Base-by-base conservation (phyloP, 2,888 invertebrate species). In the Lacanobia oleracea region DNA sequence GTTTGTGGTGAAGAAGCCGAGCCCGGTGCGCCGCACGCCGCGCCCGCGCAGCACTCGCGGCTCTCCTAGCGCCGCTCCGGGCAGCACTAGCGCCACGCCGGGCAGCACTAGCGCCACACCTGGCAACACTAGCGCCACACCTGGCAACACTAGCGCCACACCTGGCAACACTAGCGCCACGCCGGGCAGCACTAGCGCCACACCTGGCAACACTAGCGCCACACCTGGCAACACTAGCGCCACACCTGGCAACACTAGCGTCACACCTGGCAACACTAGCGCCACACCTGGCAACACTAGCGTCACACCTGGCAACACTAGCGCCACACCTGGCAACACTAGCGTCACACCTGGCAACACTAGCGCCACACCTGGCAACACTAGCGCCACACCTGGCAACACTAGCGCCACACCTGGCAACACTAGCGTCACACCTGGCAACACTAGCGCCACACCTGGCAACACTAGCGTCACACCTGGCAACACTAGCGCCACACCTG, bases 11-110 rank as follows among this genome's bases (percentile, higher is more conserved):
- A 75, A 75, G 56, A 45, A 61, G 51, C 23, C 67, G 12, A 53
- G 78, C 71, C 63, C 65, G 16, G 4, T 59, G 14, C 77, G 68
- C 0, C 81, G 65, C 43, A 67, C 83, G 56, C 45, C 56, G 1
- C 77, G 59, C 37, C n/a, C 77, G 27, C 68, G 78, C 51, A 45
- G 21, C 40, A 45, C n/a, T 14, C 45, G 67, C 72, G 48, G 33
- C 12, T 21, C 72, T 0, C 53, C 12, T 9, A 21, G 18, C 14
- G 6, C 7, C 40, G 21, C n/a, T 9, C 50, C 21, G 0, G 21
- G 18, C 63, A 14, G 37, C 45, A 37, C 45, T 12, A 16, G 48
- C 61, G 40, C 16, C 0, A 40, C 63, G 0, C 43, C 12, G 0
- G 16, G 45, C 16, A 4, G 1, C 18, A 1, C 45, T 43, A 43